phyloP scores from a whole-genome alignment of 1,140 invertebrate genomes.

The Apis laboriosa region DNA sequence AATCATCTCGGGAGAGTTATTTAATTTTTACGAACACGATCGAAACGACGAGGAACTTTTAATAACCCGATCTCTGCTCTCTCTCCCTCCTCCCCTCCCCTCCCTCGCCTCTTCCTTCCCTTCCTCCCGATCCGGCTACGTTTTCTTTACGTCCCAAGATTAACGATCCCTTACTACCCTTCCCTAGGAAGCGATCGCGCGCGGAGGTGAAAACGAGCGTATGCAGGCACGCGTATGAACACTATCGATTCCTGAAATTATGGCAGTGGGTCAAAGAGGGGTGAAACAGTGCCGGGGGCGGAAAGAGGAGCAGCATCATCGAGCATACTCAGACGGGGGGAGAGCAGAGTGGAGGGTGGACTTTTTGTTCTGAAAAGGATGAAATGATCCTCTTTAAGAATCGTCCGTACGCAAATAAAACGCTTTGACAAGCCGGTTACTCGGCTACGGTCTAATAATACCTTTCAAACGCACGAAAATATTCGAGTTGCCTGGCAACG shows the following conservation, averaged over 20 bases:
- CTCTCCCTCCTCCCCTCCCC: too few relatives aligned
- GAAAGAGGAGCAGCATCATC: conserved; percentile 45
- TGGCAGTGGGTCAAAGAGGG: conserved; percentile 78
- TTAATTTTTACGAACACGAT: conserved; percentile 6
- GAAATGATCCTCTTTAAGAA: conserved; percentile 48
- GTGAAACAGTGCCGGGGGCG: conserved; percentile 60
- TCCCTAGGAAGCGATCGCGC: conserved; percentile 30
- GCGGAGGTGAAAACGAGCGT: conserved; percentile 54
- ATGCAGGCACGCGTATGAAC: conserved; percentile 67
- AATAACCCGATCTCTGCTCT: neutral
- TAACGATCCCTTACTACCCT: conserved; percentile 41
- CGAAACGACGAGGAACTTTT: conserved; percentile 19
- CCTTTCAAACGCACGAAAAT: conserved; percentile 7
- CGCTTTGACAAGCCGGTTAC: neutral
- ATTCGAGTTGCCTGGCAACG: conserved; percentile 19
- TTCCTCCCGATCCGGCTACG: neutral
- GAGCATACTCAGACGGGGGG: conserved; percentile 34
- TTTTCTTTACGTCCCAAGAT: conserved; percentile 24
- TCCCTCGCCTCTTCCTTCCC: too few relatives aligned
- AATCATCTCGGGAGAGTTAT: conserved; percentile 1
- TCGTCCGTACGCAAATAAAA: neutral
- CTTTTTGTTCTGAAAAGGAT: conserved; percentile 29
- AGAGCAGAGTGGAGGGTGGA: conserved; percentile 23
- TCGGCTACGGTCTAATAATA: conserved; percentile 9
- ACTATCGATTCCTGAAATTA: conserved; percentile 78